Evolutionary conservation across 2,113 vertebrate species (phyloP), one percentile per base, ranked within the genome.

Genomic region (Chinchilla lanigera): DNA sequence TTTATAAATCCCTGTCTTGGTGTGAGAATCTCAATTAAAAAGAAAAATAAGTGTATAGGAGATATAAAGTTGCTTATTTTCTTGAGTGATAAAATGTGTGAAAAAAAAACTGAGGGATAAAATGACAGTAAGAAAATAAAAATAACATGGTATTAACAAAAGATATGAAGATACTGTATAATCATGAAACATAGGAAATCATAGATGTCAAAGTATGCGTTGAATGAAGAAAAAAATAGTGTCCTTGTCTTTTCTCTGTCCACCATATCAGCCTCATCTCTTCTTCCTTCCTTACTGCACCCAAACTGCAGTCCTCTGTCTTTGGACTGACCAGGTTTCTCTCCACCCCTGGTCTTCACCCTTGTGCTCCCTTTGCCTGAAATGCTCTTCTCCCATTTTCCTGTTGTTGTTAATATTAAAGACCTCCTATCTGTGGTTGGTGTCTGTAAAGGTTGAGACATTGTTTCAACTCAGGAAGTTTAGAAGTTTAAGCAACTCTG

Each of bases 91-190:
- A 16, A 17, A 81, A 7, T 85, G 52, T 4, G 26, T 71, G 80
- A 87, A 95, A 95, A 87, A 95, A 95, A 86, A 91, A 78, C 2
- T 67, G 26, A 83, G 69, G 86, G 41, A 86, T 94, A 95, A 89
- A 77, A 92, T 63, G 14, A 9, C 58, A 85, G 35, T 54, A 80
- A 67, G 60, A 26, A 81, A 50, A 58, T 80, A 24, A 60, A 80
- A 88, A 58, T 33, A 35, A 88, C 81, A 84, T 54, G 35, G 6
- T 28, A 61, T 41, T 75, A 63, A 13, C 54, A 5, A 95, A 93
- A 83, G 63, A 77, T 13, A 96, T 24, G 5, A 92, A 89, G 28
- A 69, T 93, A 73, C 52, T 96, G 17, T 65, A 61, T 30, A 90
- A 93, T 78, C 3, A 88, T 26, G 47, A 90, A 92, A 63, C 41